Conservation (phyloP, 1,140 invertebrate species). For the Armadillidium nasatum region DNA sequence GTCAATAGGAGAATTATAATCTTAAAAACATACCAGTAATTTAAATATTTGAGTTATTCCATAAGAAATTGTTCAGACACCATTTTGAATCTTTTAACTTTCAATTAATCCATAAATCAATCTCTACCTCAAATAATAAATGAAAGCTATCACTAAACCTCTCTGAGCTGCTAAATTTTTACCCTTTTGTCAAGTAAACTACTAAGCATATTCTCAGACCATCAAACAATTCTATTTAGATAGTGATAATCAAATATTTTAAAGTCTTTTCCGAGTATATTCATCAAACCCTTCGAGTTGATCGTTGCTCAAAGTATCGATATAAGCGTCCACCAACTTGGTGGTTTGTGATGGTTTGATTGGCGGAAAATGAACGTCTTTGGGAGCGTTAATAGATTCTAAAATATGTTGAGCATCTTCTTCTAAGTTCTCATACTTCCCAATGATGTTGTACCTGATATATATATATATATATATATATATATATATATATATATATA, state of each 20-base stretch:
- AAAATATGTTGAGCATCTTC: conserved; percentile 64
- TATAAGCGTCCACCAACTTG: conserved; percentile 29
- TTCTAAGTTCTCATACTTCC: conserved; percentile 66
- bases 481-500: too few relatives aligned
- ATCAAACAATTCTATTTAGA: background rate
- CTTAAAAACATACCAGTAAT: too few relatives aligned
- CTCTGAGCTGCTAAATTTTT: too few relatives aligned
- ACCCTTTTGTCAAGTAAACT: too few relatives aligned
- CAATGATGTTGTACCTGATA: conserved; percentile 82
- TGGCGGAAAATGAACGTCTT: conserved; percentile 32
- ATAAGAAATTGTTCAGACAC: too few relatives aligned
- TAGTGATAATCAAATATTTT: conserved; percentile 43
- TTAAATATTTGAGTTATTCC: too few relatives aligned
- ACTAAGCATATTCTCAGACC: background rate
- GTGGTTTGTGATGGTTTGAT: conserved; percentile 33
- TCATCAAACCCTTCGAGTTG: conserved; percentile 31
- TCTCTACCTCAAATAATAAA: too few relatives aligned
- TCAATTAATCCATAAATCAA: too few relatives aligned
- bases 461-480: conserved; percentile 51
- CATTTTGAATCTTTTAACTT: too few relatives aligned
- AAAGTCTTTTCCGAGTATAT: conserved; percentile 42
- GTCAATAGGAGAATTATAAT: too few relatives aligned
- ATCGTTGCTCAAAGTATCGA: conserved; percentile 28
- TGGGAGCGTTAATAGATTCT: conserved; percentile 58
- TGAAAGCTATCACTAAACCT: too few relatives aligned